Percentiles rank a stretch among this genome's conserved stretches.
phyloP scores from a whole-genome alignment of 2,797 vertebrate genomes.

The Arremon aurantiirostris region DNA sequence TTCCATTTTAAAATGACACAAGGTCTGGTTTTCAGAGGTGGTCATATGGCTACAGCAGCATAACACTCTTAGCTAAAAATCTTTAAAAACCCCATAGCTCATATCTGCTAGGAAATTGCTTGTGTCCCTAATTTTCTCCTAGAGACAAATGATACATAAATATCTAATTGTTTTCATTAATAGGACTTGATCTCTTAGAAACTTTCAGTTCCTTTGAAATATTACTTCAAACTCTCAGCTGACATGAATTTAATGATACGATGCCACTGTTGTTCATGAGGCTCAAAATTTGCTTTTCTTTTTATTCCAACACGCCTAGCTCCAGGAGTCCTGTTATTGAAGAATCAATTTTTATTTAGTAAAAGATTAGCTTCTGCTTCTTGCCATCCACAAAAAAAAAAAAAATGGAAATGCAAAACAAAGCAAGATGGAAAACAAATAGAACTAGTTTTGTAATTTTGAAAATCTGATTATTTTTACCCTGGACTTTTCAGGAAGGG shows the following conservation, averaged over 20 bases:
- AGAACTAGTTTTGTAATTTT: not conserved
- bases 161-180: not conserved
- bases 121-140: not conserved
- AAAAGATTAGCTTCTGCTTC: not conserved
- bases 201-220: not conserved
- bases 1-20: fast-evolving
- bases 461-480: not conserved
- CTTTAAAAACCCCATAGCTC: not conserved
- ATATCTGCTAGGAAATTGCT: not conserved
- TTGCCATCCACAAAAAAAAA: not conserved
- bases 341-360: conserved; percentile 8
- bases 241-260: not conserved
- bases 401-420: not conserved
- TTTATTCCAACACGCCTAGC: not conserved
- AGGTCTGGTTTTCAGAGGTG: not conserved
- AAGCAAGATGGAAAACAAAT: not conserved
- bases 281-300: not conserved
- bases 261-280: not conserved
- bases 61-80: not conserved
- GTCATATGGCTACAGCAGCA: not conserved
- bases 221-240: not conserved
- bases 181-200: not conserved
- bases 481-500: not conserved
- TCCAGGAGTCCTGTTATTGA: not conserved
- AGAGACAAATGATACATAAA: not conserved